Base-by-base conservation (phyloP, 2,888 invertebrate species). In the Willowsia nigromaculata region DNA sequence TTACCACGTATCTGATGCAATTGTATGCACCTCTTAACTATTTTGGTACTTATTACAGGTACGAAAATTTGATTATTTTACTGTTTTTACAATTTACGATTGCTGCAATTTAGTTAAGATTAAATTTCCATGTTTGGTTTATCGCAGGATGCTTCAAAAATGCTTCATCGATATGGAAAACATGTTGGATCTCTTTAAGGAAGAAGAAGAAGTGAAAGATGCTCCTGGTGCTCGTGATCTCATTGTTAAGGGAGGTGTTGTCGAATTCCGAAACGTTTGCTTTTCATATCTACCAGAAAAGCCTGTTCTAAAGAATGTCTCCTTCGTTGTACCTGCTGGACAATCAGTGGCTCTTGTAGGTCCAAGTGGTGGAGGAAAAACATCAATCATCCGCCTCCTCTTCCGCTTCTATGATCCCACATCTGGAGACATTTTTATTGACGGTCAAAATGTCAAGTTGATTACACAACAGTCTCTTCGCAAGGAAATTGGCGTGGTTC, bases 151-250 rank as follows among this genome's bases (percentile, higher is more conserved):
- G 85, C 99, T 99, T 89, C 99, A 99, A 94, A 98, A 97, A 94
- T 98, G 98, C 93, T 99, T 99, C 93, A 96, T 99, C 22, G 99
- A 99, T 93, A 99, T 99, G 99, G 99, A 99, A 94, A 99, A 99
- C 94, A 99, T 99, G 99, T 98, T 99, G 94, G 99, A 99, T 93
- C 94, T 99, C 90, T 95, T 99, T 93, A 95, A 96, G 53, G 97
- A 98, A 93, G 96, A 97, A 65, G 96, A 97, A 83, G 99, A 99
- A 95, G 96, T 99, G 30, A 95, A 96, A 2, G 98, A 99, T 94
- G 96, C 96, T 0, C 96, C 96, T 0, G 96, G 97, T 83, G 98
- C 98, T 9, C 95, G 95, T 0, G 95, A 96, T 0, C 94, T 99
- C 74, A 93, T 95, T 2, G 94, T 97, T 11, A 95, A 95, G 62